Conservation (phyloP, 1,140 invertebrate genomes). For the Bombus superbus region DNA sequence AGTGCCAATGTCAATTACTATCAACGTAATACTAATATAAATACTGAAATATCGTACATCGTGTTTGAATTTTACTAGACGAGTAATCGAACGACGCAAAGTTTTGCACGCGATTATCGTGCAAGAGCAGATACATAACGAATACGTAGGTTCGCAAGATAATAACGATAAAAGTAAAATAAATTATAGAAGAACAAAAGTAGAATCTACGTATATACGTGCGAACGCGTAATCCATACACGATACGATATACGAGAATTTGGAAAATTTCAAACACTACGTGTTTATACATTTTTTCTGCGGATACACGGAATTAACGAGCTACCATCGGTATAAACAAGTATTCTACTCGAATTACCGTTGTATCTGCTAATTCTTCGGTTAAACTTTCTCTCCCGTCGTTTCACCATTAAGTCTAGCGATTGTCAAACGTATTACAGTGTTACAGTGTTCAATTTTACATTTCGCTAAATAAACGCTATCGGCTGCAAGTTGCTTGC, state of each 20-base stretch:
- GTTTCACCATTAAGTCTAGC: neutral
- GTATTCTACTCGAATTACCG: neutral
- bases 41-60: too few relatives aligned
- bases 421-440: neutral
- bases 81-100: neutral
- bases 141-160: neutral
- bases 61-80: neutral
- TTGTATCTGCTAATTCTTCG: neutral
- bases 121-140: neutral
- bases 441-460: neutral
- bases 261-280: neutral
- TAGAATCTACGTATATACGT: too few relatives aligned
- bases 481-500: neutral
- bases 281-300: neutral
- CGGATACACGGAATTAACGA: neutral
- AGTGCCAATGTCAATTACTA: too few relatives aligned
- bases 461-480: too few relatives aligned
- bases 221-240: too few relatives aligned
- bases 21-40: too few relatives aligned
- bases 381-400: neutral
- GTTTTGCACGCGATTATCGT: neutral
- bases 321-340: constrained; percentile 6
- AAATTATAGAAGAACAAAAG: neutral
- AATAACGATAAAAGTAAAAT: neutral
- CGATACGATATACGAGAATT: too few relatives aligned